phyloP scores from a whole-genome alignment of 2,888 invertebrate genomes.

The Andricus curvator region DNA sequence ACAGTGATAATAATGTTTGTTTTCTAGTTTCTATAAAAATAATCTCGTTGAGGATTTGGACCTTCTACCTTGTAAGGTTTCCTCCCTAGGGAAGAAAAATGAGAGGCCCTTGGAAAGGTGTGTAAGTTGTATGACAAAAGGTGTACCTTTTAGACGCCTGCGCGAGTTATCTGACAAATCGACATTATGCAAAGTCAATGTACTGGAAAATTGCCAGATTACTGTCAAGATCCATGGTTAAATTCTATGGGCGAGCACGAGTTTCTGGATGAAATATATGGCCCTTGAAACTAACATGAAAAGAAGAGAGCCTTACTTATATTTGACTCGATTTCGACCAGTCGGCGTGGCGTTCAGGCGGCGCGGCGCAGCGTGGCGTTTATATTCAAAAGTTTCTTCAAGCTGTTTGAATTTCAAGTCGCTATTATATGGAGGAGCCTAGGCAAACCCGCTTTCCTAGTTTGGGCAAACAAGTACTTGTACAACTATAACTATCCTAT shows the following conservation, averaged over 20 bases:
- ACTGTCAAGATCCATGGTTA: conserved; percentile 40
- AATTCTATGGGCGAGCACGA: conserved; percentile 35
- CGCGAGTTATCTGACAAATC: conserved; percentile 37
- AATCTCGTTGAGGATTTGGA: background rate
- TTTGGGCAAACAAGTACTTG: background rate
- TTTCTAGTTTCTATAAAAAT: too few species aligned
- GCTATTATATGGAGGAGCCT: conserved; percentile 14
- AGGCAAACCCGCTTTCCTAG: conserved; percentile 13
- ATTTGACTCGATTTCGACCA: conserved; percentile 24
- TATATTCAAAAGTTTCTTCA: conserved; percentile 22
- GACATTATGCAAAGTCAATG: conserved; percentile 48
- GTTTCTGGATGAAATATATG: conserved; percentile 30
- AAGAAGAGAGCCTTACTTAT: conserved; percentile 19
- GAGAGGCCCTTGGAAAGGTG: background rate
- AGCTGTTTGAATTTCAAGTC: conserved; percentile 29
- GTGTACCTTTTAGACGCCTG: conserved; percentile 41
- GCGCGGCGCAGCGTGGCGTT: background rate
- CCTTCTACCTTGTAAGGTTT: background rate
- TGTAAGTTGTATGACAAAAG: conserved; percentile 30
- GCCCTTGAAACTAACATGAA: conserved; percentile 31
- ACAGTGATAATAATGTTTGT: too few species aligned
- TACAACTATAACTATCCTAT: background rate
- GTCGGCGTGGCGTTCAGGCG: too few species aligned
- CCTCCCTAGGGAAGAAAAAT: background rate
- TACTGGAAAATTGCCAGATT: conserved; percentile 57